Percentiles rank a stretch among this genome's conserved stretches.
Evolutionary conservation across 2,888 invertebrate genomes (phyloP).

Genomic region (Gryllus longicercus): DNA sequence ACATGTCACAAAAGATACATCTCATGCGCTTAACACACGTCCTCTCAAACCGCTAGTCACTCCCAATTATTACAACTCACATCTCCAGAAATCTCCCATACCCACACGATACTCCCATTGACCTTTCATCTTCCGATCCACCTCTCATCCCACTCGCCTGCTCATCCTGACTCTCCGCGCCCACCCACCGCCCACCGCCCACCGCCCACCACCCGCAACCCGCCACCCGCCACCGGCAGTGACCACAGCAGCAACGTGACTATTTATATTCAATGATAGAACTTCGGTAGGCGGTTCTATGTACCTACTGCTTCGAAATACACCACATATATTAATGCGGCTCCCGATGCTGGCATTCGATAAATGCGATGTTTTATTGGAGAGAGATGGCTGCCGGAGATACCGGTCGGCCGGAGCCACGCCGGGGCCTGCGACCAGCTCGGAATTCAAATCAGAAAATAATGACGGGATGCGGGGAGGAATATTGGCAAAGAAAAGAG

Average conservation of each 20-base stretch:
- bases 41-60: no score
- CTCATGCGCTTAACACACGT: no score
- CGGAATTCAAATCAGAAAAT: constrained; percentile 8
- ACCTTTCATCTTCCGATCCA: no score
- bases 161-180: not conserved
- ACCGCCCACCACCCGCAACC: not conserved
- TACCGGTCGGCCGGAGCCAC: not conserved
- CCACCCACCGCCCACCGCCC: not conserved
- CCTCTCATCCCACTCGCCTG: not conserved
- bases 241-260: not conserved
- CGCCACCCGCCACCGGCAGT: not conserved
- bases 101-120: no score
- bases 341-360: not conserved
- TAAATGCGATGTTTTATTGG: constrained; percentile 10
- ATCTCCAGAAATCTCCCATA: no score
- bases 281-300: constrained; percentile 5
- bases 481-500: constrained; percentile 17
- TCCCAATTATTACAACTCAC: no score
- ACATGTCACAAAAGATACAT: no score
- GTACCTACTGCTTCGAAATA: constrained; percentile 17
- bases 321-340: constrained; percentile 17
- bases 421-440: not conserved
- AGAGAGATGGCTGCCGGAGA: not conserved
- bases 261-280: constrained; percentile 9
- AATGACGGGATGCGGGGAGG: not conserved